Evolutionary conservation across 1,140 invertebrate species (phyloP).

Genomic region (Trissolcus basalis): DNA sequence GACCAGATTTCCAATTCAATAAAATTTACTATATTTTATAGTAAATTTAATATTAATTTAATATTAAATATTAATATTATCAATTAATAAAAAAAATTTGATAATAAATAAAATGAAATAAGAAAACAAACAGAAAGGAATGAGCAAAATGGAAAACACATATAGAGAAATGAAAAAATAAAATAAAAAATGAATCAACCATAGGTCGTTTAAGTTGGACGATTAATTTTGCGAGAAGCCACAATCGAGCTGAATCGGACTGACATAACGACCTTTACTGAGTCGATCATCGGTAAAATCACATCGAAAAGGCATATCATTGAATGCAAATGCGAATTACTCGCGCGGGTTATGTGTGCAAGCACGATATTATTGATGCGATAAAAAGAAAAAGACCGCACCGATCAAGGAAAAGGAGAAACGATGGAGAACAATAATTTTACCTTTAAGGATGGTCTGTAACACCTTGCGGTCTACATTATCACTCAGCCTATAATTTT

Average conservation of each 20-base stretch:
- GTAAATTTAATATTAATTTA: too few relatives aligned
- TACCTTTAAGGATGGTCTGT: constrained; percentile 55
- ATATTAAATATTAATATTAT: too few relatives aligned
- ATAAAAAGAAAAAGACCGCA: constrained; percentile 48
- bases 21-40: too few relatives aligned
- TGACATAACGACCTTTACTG: constrained; percentile 51
- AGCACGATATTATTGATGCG: constrained; percentile 50
- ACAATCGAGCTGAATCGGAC: constrained; percentile 39
- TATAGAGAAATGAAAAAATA: too few relatives aligned
- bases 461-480: constrained; percentile 62
- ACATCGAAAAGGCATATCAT: constrained; percentile 43
- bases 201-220: background rate
- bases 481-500: constrained; percentile 60
- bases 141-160: too few relatives aligned
- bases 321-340: constrained; percentile 56
- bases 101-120: too few relatives aligned
- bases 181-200: too few relatives aligned
- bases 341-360: constrained; percentile 12
- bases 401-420: constrained; percentile 15
- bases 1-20: too few relatives aligned
- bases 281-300: constrained; percentile 51
- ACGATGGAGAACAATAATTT: constrained; percentile 53
- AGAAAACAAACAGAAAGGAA: too few relatives aligned
- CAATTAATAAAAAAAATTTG: too few relatives aligned
- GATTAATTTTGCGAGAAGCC: constrained; percentile 19